A percentile compares a stretch with the other conserved stretches of the same genome.
Conservation (phyloP, 1,140 invertebrate species). For the Micrasema longulum region DNA sequence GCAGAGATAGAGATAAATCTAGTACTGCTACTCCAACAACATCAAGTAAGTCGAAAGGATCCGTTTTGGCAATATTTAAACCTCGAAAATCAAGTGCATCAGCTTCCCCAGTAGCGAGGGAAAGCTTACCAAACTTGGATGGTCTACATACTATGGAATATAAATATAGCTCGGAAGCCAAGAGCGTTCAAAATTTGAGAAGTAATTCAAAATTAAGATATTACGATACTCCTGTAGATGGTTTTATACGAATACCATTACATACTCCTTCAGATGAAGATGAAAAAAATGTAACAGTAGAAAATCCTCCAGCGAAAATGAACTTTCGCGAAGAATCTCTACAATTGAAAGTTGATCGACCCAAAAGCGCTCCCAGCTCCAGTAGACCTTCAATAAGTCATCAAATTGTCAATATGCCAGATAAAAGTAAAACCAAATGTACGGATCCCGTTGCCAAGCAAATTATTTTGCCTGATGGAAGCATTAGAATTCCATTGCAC, state of each 20-base stretch:
- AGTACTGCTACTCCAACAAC: conserved; percentile 67
- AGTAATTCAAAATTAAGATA: conserved; percentile 64
- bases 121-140: conserved; percentile 53
- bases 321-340: conserved; percentile 37
- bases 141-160: conserved; percentile 42
- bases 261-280: conserved; percentile 76
- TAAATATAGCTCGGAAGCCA: conserved; percentile 51
- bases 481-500: conserved; percentile 68
- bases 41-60: conserved; percentile 70
- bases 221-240: conserved; percentile 72
- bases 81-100: conserved; percentile 59
- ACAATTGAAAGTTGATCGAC: conserved; percentile 50
- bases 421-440: conserved; percentile 37
- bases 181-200: conserved; percentile 50
- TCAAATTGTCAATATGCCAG: conserved; percentile 29
- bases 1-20: conserved; percentile 62
- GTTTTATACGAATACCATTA: conserved; percentile 73
- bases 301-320: conserved; percentile 38
- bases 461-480: conserved; percentile 64
- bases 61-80: conserved; percentile 74
- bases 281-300: conserved; percentile 54
- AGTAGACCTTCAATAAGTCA: conserved; percentile 53
- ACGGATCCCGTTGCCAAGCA: conserved; percentile 55
- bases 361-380: conserved; percentile 50
- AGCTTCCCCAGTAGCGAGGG: conserved; percentile 49